Conservation (phyloP, 2,113 vertebrate species). For the Xiphias gladius region DNA sequence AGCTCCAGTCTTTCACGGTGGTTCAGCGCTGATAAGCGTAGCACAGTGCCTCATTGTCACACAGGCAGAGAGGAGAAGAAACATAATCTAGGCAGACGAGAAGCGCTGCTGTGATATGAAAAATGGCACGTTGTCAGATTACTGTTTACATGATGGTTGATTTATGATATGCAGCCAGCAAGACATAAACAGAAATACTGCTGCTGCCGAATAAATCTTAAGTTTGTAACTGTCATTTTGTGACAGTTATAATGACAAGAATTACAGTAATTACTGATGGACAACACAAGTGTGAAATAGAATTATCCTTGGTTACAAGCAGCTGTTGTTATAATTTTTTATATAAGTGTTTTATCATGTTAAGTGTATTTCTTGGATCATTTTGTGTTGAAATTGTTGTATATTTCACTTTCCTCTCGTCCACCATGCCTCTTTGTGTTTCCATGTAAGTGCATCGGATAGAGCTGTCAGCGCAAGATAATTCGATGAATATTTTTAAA, state of each 20-base stretch:
- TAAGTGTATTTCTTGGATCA: background rate
- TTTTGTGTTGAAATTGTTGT: background rate
- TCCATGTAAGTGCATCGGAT: constrained; percentile 16
- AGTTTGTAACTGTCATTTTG: background rate
- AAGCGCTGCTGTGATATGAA: constrained; percentile 35
- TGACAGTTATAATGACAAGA: background rate
- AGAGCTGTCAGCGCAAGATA: background rate
- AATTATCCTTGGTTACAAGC: background rate
- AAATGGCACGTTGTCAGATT: constrained; percentile 56
- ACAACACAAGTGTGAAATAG: background rate
- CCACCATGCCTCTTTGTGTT: constrained; percentile 21
- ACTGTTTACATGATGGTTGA: constrained; percentile 37
- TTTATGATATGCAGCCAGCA: constrained; percentile 16
- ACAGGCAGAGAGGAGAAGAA: constrained; percentile 46
- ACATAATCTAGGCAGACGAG: constrained; percentile 53
- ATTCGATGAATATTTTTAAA: background rate
- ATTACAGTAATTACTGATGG: background rate
- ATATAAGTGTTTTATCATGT: background rate
- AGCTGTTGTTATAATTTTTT: background rate
- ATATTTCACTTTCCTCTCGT: background rate
- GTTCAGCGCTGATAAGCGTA: constrained; percentile 62
- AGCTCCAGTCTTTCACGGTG: constrained; percentile 58
- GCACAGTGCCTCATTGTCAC: constrained; percentile 53
- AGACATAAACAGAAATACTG: constrained; percentile 7
- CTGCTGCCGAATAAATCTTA: background rate